Percentiles rank a stretch among this genome's conserved stretches.
Conservation (phyloP, 2,113 vertebrate species). For the Cynopterus brachyotis region DNA sequence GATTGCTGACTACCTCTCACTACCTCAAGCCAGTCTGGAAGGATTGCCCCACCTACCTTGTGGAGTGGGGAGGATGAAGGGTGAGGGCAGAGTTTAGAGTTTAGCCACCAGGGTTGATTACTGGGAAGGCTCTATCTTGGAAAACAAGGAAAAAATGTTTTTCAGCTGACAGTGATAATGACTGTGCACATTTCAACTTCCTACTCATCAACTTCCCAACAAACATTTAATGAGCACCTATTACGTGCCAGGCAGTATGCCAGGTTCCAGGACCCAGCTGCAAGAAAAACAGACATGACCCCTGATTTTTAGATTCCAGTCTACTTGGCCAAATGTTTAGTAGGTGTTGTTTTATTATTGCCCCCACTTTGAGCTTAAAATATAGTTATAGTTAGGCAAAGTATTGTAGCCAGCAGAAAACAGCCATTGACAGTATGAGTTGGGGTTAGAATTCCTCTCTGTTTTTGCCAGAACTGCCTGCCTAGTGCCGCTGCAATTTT, state of each 20-base stretch:
- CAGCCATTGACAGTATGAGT: neutral
- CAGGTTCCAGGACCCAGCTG: rapidly evolving
- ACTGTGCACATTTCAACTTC: neutral
- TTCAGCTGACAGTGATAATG: neutral
- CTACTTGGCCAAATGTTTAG: neutral
- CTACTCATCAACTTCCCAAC: no score
- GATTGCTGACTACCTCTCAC: neutral
- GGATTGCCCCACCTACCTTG: neutral
- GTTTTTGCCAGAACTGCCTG: neutral
- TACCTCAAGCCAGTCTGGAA: neutral
- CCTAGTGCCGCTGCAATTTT: neutral
- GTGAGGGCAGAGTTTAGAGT: neutral
- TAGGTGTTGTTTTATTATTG: neutral
- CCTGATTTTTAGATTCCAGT: neutral
- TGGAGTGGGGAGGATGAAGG: neutral
- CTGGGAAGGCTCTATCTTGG: neutral
- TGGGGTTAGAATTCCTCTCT: neutral
- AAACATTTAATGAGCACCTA: neutral
- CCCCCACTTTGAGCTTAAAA: neutral
- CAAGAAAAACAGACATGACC: no score
- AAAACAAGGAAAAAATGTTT: neutral
- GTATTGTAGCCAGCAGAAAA: neutral
- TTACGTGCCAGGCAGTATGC: neutral
- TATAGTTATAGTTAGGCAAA: neutral
- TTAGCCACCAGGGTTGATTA: neutral